Base-by-base conservation (phyloP, 23 tunicate genomes). In the Clavelina lepadiformis region DNA sequence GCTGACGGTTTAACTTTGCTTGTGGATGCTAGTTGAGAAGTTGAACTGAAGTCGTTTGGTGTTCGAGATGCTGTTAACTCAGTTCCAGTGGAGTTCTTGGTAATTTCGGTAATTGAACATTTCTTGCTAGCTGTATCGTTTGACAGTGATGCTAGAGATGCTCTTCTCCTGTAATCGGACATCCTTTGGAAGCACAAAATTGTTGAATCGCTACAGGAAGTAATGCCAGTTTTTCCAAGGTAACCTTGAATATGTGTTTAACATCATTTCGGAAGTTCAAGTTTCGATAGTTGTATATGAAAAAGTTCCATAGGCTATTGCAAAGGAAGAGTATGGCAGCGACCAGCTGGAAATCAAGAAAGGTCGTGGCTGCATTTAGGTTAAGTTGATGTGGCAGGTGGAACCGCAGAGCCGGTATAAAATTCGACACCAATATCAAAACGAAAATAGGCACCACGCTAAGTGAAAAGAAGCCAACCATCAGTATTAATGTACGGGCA, bases 271-370 rank as follows among this genome's bases (percentile, higher is more conserved):
- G 64, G 41, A 83, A 83, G 2, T 83, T 82, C 31, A 50, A 33
- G 45, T 74, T 72, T 28, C 93, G 63, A 18, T 65, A 24, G 51
- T 71, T 76, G 78, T 84, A 84, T 6, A 84, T 84, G 60, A 84
- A 50, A 34, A 61, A 84, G 58, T 84, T 84, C 77, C 93, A 84
- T 27, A 84, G 60, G 33, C 93, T 84, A 72, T 84, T 84, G 1
- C 69, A 47, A 35, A 58, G 32, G 1, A 84, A 51, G 31, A 84
- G 71, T 0, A 76, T 33, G 22, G 34, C 63, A 21, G 73, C 37
- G 7, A 84, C 78, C 5, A 58, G 46, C 35, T 76, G 75, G 3
- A 63, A 35, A 3, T 82, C 34, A 24, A 38, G 26, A 34, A 57
- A 75, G 8, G 38, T 19, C 2, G 45, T 41, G 5, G 77, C 68